Percentiles rank a stretch among this genome's conserved stretches.
phyloP scores from a whole-genome alignment of 2,797 vertebrate species.

The Sciaenops ocellatus region DNA sequence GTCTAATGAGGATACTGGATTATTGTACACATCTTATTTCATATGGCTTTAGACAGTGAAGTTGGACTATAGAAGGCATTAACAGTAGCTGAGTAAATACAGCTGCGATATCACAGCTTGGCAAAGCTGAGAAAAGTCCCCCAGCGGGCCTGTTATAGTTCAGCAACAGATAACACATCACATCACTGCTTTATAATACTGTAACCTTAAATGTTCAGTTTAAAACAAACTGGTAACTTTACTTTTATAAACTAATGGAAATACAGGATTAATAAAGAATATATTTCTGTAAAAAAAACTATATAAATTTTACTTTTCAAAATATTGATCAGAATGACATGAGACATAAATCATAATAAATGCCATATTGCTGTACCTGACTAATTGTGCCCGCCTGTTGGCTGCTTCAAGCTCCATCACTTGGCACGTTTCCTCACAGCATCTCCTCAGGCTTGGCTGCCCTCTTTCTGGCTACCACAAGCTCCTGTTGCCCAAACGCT shows the following conservation, averaged over 20 bases:
- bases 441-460: constrained; percentile 65
- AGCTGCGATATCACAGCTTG: constrained; percentile 9
- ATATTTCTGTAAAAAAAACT: background rate
- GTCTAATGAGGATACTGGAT: background rate
- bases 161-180: constrained; percentile 32
- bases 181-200: constrained; percentile 7
- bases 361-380: constrained; percentile 78
- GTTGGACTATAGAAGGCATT: background rate
- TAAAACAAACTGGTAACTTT: background rate
- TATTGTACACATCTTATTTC: constrained; percentile 6
- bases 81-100: constrained; percentile 14
- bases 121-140: constrained; percentile 13
- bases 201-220: constrained; percentile 7
- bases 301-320: background rate
- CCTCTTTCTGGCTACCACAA: constrained; percentile 52
- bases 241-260: background rate
- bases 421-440: constrained; percentile 76
- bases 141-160: constrained; percentile 1
- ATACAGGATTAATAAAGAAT: background rate
- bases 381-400: constrained; percentile 66
- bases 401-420: constrained; percentile 72
- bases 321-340: background rate
- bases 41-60: background rate
- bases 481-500: constrained; percentile 62
- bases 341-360: constrained; percentile 27